Evolutionary conservation across 2,888 invertebrate genomes (phyloP), one percentile per base, ranked within the genome.

Genomic region (Drosophila lacicola): DNA sequence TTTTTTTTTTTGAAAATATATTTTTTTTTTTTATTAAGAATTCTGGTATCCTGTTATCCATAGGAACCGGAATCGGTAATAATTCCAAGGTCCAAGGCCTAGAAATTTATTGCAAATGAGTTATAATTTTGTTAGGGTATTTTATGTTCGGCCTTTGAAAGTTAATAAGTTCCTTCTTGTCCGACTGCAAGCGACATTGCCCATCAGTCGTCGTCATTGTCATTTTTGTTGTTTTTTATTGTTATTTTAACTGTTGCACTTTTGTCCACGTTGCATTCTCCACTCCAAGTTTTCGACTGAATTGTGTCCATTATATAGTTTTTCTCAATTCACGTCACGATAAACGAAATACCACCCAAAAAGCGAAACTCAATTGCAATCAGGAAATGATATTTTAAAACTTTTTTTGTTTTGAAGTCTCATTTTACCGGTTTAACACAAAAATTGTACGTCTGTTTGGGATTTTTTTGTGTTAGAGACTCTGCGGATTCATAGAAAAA

Each of bases 231-330:
- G 63, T 53, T 41, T 62, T 62, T 54, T 68, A 45, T 58, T 68
- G 57, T 55, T 53, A 54, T 62, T 67, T 68, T 58, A 75, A 72
- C 71, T 82, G 82, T 80, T 82, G 78, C 82, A 70, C 68, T 79
- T 71, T 54, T 55, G 64, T 70, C 46, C 54, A 46, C 42, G 49
- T 56, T 29, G 29, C 42, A 57, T 45, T 29, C 41, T 14, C 44
- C 46, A 39, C 14, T 56, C 14, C 54, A 70, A 70, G 44, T 46
- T 70, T 66, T 58, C 11, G 39, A 54, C 49, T 42, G 57, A 44
- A 61, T 55, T 56, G 39, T 46, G 42, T 39, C 56, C 61, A 61
- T 46, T 49, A 55, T 58, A 47, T 45, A 13, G 17, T 17, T 53
- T 49, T 66, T 45, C 49, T 29, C 21, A 46, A 74, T 70, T 74